A percentile compares a stretch with the other conserved stretches of the same genome.
phyloP scores from a whole-genome alignment of 2,113 vertebrate species.

The Poeciliopsis occidentalis region DNA sequence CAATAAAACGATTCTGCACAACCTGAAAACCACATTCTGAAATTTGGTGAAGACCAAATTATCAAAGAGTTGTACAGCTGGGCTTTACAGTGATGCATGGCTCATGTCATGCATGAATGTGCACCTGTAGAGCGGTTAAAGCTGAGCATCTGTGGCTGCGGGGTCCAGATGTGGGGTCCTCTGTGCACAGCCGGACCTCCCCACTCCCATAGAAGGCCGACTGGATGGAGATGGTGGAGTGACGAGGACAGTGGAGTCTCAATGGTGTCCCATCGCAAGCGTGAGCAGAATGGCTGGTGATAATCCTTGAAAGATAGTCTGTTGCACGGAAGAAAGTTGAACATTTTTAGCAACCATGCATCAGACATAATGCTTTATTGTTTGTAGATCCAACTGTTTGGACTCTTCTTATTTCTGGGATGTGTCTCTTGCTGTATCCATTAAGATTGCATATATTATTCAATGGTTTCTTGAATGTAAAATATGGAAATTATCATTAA shows the following conservation, averaged over 20 bases:
- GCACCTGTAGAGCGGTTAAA: slow-evolving; percentile 91
- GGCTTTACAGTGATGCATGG: slow-evolving; percentile 5
- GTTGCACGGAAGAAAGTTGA: slow-evolving; percentile 44
- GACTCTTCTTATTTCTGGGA: slow-evolving; percentile 5
- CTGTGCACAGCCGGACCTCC: slow-evolving; percentile 69
- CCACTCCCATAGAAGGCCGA: slow-evolving; percentile 88
- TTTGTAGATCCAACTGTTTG: neutral
- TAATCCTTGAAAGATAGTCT: slow-evolving; percentile 94
- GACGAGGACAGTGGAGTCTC: slow-evolving; percentile 89
- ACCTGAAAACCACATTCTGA: neutral
- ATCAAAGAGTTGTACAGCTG: too few species aligned
- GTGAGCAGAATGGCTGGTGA: slow-evolving; percentile 89
- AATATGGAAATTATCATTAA: neutral
- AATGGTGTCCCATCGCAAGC: slow-evolving; percentile 90
- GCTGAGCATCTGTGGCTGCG: slow-evolving; percentile 83
- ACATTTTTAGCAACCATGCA: too few species aligned
- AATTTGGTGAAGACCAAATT: neutral
- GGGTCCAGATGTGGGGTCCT: slow-evolving; percentile 66
- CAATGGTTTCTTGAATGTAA: slow-evolving; percentile 14
- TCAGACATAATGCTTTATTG: neutral
- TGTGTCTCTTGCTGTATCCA: slow-evolving; percentile 34
- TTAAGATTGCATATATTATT: slow-evolving; percentile 6
- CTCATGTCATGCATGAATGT: neutral
- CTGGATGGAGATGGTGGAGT: slow-evolving; percentile 92
- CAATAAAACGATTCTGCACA: neutral